These are phyloP conservation scores for Liasis olivaceus DNA, from an alignment of 2,797 vertebrate species.

Conservation along the genomic window DNA sequence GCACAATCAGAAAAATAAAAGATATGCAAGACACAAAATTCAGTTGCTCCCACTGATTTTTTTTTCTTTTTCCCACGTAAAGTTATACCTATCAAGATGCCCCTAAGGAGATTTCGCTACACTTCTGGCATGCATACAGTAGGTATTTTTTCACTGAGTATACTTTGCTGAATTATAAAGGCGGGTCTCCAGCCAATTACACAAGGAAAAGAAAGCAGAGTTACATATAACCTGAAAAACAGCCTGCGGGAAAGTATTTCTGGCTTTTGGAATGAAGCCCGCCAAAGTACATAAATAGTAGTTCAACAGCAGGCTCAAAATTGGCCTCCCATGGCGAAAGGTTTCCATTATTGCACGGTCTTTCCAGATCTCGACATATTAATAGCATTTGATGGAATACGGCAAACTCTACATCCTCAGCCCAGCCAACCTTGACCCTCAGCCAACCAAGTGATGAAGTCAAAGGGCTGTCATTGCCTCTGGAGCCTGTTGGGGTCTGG, in stretches of 20 bases:
- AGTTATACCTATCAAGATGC: not conserved
- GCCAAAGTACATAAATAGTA: not conserved
- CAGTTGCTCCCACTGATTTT: not conserved
- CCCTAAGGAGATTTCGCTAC: not conserved
- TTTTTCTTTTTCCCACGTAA: not conserved
- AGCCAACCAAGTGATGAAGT: not conserved
- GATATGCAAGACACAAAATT: not conserved
- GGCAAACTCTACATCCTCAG: not conserved
- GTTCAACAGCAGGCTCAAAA: constrained; percentile 4
- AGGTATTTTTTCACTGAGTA: not conserved
- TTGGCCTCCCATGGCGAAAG: not conserved
- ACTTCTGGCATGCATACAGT: not conserved
- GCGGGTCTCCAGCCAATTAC: constrained; percentile 15
- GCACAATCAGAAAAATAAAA: accelerated
- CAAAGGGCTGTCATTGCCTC: not conserved
- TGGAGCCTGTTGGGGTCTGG: not conserved
- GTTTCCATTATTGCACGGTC: not conserved
- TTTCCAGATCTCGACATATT: not conserved
- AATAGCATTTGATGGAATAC: not conserved
- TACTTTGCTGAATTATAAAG: not conserved
- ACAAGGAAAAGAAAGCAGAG: constrained; percentile 9
- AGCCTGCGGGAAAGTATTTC: constrained; percentile 9
- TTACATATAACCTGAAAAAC: not conserved
- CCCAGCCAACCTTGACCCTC: not conserved
- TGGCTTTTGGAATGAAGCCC: not conserved